phyloP scores from a whole-genome alignment of 2,113 vertebrate genomes.

The Stigmatopora nigra region DNA sequence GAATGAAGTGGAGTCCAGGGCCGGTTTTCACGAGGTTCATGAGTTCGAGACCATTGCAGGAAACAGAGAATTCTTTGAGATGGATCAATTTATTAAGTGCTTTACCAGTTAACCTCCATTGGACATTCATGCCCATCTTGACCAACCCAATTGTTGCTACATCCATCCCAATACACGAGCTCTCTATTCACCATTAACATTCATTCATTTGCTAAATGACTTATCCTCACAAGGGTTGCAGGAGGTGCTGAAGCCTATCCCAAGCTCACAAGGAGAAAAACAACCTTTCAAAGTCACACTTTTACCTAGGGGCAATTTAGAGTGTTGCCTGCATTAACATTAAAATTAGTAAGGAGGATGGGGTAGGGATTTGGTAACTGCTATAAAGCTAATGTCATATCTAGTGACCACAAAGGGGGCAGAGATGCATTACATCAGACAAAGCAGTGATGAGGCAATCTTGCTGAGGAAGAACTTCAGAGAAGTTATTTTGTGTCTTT shows the following conservation, averaged over 20 bases:
- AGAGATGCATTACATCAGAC: conserved; percentile 38
- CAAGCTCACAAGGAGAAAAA: no score
- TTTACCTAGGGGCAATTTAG: no score
- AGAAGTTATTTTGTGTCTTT: background rate
- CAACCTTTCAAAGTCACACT: no score
- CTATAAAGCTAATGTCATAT: conserved; percentile 18
- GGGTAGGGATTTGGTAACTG: background rate
- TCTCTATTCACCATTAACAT: conserved; percentile 43
- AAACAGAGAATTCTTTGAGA: conserved; percentile 26
- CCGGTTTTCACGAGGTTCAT: conserved; percentile 41
- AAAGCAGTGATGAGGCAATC: conserved; percentile 29
- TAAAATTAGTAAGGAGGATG: conserved; percentile 17
- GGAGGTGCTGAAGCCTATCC: no score
- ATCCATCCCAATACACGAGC: conserved; percentile 15
- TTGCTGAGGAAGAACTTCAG: conserved; percentile 13
- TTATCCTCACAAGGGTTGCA: no score
- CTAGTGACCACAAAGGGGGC: conserved; percentile 20
- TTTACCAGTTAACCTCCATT: conserved; percentile 47
- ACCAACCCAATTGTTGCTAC: conserved; percentile 9
- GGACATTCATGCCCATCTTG: conserved; percentile 19
- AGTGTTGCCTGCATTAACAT: no score
- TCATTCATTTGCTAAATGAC: background rate
- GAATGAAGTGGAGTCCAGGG: conserved; percentile 31
- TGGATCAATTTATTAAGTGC: conserved; percentile 58
- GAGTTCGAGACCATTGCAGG: conserved; percentile 43